Evolutionary conservation across 2,888 invertebrate species (phyloP).

Genomic region (Campoplex nolae): DNA sequence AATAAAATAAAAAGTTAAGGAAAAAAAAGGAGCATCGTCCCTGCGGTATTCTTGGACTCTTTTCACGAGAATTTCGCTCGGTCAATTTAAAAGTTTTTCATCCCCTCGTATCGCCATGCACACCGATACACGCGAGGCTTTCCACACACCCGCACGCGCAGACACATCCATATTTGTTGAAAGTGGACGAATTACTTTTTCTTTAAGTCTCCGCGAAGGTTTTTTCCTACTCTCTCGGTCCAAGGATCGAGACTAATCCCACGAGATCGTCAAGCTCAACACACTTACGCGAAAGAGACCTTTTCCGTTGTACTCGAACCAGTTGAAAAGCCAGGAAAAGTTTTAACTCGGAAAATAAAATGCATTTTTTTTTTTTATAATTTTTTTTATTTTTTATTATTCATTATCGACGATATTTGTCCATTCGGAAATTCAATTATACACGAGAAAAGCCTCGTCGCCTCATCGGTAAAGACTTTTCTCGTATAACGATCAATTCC

Average conservation of each 20-base stretch:
- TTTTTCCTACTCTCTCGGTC: constrained; percentile 14
- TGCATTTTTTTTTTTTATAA: not conserved
- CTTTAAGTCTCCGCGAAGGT: constrained; percentile 19
- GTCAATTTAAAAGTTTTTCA: constrained; percentile 62
- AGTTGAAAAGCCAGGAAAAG: not conserved
- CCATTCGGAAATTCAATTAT: not conserved
- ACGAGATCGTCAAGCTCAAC: constrained; percentile 52
- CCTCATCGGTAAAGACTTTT: not conserved
- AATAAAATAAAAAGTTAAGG: not conserved
- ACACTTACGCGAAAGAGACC: constrained; percentile 20
- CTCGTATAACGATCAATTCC: no score
- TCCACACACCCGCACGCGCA: not conserved
- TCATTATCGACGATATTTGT: not conserved
- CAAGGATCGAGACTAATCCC: constrained; percentile 57
- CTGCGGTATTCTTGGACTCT: constrained; percentile 27
- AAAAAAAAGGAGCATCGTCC: constrained; percentile 7
- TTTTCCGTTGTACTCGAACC: not conserved
- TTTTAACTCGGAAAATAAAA: not conserved
- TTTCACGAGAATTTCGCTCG: not conserved
- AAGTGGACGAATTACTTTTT: constrained; percentile 56
- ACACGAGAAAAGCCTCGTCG: no score
- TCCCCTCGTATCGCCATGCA: constrained; percentile 10
- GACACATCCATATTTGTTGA: not conserved
- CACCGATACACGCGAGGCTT: not conserved
- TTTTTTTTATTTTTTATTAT: no score